These are phyloP conservation scores for Pterocles gutturalis DNA, from an alignment of 2,113 vertebrate species.

Conservation along the genomic window DNA sequence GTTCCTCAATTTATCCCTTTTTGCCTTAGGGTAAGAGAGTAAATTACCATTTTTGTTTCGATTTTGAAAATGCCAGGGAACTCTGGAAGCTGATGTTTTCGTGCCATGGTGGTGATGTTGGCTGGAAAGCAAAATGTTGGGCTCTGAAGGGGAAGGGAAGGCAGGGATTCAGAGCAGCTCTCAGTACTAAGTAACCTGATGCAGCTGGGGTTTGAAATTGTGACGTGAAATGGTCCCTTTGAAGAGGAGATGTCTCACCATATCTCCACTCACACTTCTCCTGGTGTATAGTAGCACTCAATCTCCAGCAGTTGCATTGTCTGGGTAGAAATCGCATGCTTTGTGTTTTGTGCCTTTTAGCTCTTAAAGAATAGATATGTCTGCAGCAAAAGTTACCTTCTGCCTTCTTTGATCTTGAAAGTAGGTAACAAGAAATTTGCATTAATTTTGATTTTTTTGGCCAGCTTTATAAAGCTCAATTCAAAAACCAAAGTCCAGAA, in stretches of 20 bases:
- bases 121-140: neutral
- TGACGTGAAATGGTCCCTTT: neutral
- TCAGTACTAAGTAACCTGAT: neutral
- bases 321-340: neutral
- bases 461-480: neutral
- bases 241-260: neutral
- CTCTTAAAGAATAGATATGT: neutral
- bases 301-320: neutral
- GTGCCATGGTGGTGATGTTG: fast-evolving
- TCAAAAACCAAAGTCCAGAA: neutral
- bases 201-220: neutral
- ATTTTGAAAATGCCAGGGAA: neutral
- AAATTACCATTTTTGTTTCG: neutral
- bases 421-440: neutral
- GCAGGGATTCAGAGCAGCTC: neutral
- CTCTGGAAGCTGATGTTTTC: neutral
- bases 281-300: neutral
- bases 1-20: neutral
- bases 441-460: neutral
- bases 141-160: neutral
- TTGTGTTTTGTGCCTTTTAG: neutral
- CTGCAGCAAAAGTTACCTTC: neutral
- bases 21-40: neutral
- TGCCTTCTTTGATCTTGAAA: neutral
- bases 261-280: neutral